phyloP scores from a whole-genome alignment of 2,113 vertebrate genomes.

The Pygoscelis adeliae region DNA sequence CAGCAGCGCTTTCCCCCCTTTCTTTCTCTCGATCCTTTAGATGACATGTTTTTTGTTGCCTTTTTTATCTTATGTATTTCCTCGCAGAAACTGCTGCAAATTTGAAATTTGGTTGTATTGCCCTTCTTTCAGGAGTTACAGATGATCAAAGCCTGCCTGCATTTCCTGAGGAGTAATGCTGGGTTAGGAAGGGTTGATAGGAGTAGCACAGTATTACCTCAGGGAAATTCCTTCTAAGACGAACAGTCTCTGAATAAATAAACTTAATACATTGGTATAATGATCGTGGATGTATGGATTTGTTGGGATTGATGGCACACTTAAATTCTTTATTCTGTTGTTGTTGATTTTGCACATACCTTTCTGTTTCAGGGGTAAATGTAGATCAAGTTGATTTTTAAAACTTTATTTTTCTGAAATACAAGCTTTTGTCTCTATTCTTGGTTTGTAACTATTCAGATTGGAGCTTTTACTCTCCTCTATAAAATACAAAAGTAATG shows the following conservation, averaged over 20 bases:
- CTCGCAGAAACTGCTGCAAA: neutral
- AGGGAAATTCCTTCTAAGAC: neutral
- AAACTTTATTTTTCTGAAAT: neutral
- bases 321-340: neutral
- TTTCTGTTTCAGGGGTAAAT: neutral
- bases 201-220: neutral
- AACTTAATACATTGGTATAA: neutral
- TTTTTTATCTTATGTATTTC: neutral
- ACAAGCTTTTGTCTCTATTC: neutral
- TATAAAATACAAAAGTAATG: neutral
- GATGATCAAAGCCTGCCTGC: neutral
- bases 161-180: neutral
- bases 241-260: neutral
- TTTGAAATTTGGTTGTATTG: neutral
- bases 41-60: neutral
- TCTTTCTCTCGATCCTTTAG: neutral
- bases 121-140: neutral
- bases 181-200: neutral
- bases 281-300: neutral
- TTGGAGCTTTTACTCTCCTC: neutral
- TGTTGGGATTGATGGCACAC: neutral
- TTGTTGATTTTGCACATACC: neutral
- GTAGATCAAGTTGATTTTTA: neutral
- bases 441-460: neutral
- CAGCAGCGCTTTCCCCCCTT: neutral